A percentile compares a stretch with the other conserved stretches of the same genome.
Conservation (phyloP, 37 sponge, comb jelly and placozoan genomes). For the Axinella damicornis region DNA sequence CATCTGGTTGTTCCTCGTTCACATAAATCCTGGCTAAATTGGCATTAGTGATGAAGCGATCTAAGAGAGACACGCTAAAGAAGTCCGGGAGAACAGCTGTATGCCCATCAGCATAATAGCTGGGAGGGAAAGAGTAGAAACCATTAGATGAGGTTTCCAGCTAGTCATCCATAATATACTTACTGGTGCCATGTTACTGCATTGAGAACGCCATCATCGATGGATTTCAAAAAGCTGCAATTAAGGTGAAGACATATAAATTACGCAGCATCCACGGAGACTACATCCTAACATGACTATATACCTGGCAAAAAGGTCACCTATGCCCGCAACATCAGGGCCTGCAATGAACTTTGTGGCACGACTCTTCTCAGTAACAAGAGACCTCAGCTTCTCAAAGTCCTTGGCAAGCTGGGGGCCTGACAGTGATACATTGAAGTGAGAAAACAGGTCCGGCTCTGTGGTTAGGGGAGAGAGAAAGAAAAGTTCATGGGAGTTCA, state of each 20-base stretch:
- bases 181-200: constrained; percentile 78
- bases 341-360: constrained; percentile 30
- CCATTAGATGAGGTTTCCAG: no score
- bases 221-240: constrained; percentile 17
- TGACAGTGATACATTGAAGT: background rate
- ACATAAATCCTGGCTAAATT: background rate
- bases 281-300: background rate
- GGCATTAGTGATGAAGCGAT: constrained; percentile 15
- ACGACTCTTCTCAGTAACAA: constrained; percentile 14
- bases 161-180: no score
- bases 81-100: constrained; percentile 32
- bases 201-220: constrained; percentile 16
- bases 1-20: background rate
- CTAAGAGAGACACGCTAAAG: constrained; percentile 15
- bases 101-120: constrained; percentile 53
- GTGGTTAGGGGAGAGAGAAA: background rate
- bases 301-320: background rate
- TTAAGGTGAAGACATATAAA: no score
- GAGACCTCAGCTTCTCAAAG: constrained; percentile 26
- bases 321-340: constrained; percentile 42
- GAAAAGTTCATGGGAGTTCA: no score
- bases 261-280: no score
- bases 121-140: background rate
- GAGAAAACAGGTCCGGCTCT: constrained; percentile 51
- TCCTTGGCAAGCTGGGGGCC: constrained; percentile 34